phyloP scores from a whole-genome alignment of 2,113 vertebrate genomes.

The Tachuris rubrigastra region DNA sequence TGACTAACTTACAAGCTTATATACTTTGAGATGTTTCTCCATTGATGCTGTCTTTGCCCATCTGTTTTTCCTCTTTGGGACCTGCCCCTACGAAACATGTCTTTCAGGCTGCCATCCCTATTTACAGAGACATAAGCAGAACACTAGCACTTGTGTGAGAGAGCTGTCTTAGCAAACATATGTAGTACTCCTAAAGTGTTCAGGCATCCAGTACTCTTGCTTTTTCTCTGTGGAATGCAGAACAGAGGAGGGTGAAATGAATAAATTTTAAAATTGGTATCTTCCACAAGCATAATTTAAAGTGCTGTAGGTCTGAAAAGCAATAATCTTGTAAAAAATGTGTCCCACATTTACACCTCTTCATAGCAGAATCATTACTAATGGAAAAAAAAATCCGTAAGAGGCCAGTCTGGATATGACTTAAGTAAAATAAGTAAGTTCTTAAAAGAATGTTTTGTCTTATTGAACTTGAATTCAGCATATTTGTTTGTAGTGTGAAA shows the following conservation, averaged over 20 bases:
- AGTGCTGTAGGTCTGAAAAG: background rate
- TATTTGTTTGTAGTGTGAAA: background rate
- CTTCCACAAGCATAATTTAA: background rate
- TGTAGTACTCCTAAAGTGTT: background rate
- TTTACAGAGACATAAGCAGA: background rate
- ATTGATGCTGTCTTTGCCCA: conserved; percentile 49
- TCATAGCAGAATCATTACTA: background rate
- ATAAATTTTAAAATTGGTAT: background rate
- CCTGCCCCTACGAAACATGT: conserved; percentile 40
- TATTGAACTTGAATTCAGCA: background rate
- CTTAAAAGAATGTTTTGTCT: background rate
- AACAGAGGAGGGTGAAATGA: background rate
- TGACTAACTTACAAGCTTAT: background rate
- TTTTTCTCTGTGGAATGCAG: background rate
- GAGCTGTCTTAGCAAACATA: background rate
- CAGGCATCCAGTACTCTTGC: background rate
- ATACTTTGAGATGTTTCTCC: background rate
- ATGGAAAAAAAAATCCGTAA: background rate
- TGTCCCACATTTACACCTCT: background rate
- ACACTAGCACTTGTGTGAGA: background rate
- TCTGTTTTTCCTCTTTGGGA: conserved; percentile 61
- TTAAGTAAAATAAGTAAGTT: background rate
- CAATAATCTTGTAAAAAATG: background rate
- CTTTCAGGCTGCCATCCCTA: conserved; percentile 13
- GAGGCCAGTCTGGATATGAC: background rate